Base-by-base conservation (phyloP, 2,888 invertebrate species). In the Dusona sp. region DNA sequence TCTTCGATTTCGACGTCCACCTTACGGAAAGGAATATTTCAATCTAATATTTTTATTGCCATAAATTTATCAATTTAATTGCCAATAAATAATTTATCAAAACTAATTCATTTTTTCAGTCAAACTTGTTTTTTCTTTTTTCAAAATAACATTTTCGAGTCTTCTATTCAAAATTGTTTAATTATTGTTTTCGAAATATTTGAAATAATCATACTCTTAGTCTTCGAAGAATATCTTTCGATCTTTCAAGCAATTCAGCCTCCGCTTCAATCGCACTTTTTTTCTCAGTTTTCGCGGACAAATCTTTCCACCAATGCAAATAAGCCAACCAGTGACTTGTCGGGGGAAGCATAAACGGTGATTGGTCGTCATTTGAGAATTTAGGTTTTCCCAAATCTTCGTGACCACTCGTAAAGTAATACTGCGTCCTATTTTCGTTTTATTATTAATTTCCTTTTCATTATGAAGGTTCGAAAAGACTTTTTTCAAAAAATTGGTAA, bases 161-260 rank as follows among this genome's bases (percentile, higher is more conserved):
- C 3, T 73, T 29, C 16, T 57, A 48, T 19, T 48, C 16, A 19
- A 48, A 48, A 16, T 48, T 48, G 4, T 48, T 48, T 6, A 48
- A 0, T 7, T 19, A 7, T 48, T 2, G 57, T 45, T 74, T 42
- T 9, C 1, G 33, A 48, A 48, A 11, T 48, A 25, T 25, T 36
- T 9, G 11, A 9, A 73, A 54, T 48, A 33, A 7, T 25, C 90
- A 94, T 36, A 96, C 94, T 81, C 95, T 96, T 68, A 96, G 94
- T 82, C 96, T 94, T 87, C 95, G 94, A 45, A 96, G 94, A 88
- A 96, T 93, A 90, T 96, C 96, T 88, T 94, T 93, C 42, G 90
- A 91, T 81, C 94, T 93, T 67, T 92, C 89, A 6, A 92, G 92
- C 70, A 92, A 90, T 87, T 92, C 91, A 84, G 92, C 94, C n/a